Conservation (phyloP, 1,140 invertebrate genomes). For the Temnothorax nylanderi region DNA sequence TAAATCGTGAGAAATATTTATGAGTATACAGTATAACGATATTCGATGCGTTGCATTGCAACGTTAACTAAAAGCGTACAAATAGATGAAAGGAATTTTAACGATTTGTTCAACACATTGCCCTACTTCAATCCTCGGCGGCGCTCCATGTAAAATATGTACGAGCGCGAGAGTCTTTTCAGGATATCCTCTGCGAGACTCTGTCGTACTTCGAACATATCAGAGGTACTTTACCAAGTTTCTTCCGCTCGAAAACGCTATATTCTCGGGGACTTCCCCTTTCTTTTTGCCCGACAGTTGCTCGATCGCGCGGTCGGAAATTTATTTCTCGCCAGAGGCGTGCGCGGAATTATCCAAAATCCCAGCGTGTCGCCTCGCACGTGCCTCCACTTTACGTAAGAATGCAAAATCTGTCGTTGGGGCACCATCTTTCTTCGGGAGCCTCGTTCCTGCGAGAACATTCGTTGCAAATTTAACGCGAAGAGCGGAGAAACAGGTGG, state of each 20-base stretch:
- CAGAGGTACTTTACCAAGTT: slow-evolving; percentile 51
- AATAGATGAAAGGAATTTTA: slow-evolving; percentile 38
- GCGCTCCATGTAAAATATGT: slow-evolving; percentile 69
- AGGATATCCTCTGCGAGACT: slow-evolving; percentile 38
- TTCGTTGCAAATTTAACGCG: slow-evolving; percentile 67
- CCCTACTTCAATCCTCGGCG: slow-evolving; percentile 66
- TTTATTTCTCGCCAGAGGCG: slow-evolving; percentile 54
- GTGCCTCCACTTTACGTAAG: slow-evolving; percentile 53
- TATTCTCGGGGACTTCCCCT: slow-evolving; percentile 34
- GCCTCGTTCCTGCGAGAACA: slow-evolving; percentile 40
- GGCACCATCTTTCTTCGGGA: slow-evolving; percentile 35
- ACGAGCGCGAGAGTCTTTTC: slow-evolving; percentile 38
- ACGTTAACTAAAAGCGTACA: slow-evolving; percentile 37
- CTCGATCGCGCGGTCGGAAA: slow-evolving; percentile 54
- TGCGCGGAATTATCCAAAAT: slow-evolving; percentile 60
- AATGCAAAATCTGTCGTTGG: slow-evolving; percentile 53
- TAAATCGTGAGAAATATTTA: slow-evolving; percentile 72
- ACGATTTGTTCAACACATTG: slow-evolving; percentile 25
- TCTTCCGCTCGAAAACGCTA: slow-evolving; percentile 34
- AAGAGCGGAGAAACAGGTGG: slow-evolving; percentile 51
- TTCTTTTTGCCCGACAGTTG: slow-evolving; percentile 31
- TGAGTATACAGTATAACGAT: slow-evolving; percentile 3
- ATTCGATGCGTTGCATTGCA: not conserved
- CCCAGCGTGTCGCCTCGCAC: slow-evolving; percentile 65
- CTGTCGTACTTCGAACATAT: slow-evolving; percentile 46